A percentile compares a stretch with the other conserved stretches of the same genome.
These are phyloP conservation scores for Trypoxylon attenuatum DNA, from an alignment of 2,888 invertebrate species.

Conservation along the genomic window DNA sequence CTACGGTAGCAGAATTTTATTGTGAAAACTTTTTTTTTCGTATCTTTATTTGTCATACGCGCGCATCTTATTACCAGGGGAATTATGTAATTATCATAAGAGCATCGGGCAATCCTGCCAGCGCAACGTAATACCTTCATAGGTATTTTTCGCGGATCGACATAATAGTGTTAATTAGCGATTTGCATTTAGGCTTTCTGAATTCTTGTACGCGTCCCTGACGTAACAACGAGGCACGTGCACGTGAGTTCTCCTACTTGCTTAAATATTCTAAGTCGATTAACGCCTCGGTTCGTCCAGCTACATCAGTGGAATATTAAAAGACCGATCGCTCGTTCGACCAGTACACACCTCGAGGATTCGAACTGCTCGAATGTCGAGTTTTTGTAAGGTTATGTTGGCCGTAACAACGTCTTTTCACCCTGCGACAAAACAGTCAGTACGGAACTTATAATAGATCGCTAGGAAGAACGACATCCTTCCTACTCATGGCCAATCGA, in stretches of 20 bases:
- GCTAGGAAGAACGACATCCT: too few species aligned
- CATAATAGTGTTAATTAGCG: slow-evolving; percentile 20
- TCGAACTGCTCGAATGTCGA: slow-evolving; percentile 4
- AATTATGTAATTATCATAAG: too few species aligned
- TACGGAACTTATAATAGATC: too few species aligned
- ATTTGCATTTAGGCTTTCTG: slow-evolving; percentile 21
- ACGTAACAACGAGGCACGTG: slow-evolving; percentile 16
- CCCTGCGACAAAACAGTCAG: too few species aligned
- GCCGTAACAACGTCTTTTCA: background rate
- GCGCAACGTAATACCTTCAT: too few species aligned
- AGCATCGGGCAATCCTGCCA: too few species aligned
- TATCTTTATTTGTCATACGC: too few species aligned
- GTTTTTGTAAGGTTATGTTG: background rate
- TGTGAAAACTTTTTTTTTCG: too few species aligned
- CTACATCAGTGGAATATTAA: slow-evolving; percentile 27
- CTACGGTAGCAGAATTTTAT: too few species aligned
- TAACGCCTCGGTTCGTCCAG: slow-evolving; percentile 17
- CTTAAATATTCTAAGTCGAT: slow-evolving; percentile 31
- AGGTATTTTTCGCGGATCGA: too few species aligned
- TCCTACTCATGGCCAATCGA: too few species aligned
- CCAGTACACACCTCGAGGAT: slow-evolving; percentile 11
- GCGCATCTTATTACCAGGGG: too few species aligned
- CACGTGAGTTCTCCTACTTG: slow-evolving; percentile 5
- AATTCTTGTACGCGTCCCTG: slow-evolving; percentile 18
- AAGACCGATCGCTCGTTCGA: slow-evolving; percentile 4